Evolutionary conservation across 30 jellyfish, hydroid and myxozoan genomes (phyloP), one percentile per base, ranked within the genome.

Genomic region (Clytia hemisphaerica): DNA sequence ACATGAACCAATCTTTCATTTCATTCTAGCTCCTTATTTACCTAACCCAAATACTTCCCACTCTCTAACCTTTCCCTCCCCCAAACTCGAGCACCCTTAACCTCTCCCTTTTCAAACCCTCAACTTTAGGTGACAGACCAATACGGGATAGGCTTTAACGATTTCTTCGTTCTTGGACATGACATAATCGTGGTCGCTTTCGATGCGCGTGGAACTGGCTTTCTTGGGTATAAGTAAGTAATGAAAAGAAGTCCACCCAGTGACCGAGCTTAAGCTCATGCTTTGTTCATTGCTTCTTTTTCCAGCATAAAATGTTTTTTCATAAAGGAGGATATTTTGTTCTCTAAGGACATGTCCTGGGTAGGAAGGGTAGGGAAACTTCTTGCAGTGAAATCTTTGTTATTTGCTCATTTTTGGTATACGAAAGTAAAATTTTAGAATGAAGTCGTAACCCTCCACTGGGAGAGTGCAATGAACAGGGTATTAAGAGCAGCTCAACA

Each of bases 151-250:
- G 74, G 58, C 22, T 89, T 83, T 84, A 80, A 76, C 26, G 81
- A 72, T 15, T 76, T 61, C 67, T 75, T 89, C n/a, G 93, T 82
- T 10, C 34, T 79, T 22, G 68, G 71, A 53, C 77, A 80, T 62
- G 95, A 89, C 59, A 38, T 89, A 50, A 89, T 89, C 55, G 76
- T 89, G 29, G 91, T 89, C 25, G 26, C 58, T 19, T 70, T 75
- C 40, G 98, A 89, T 70, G 98, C 98, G 16, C 50, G 98, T 54
- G 98, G 98, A 1, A 37, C 95, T 50, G 95, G 95, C 16, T 80
- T 47, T 67, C 60, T 76, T 42, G 98, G 98, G 2, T 93, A 89
- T 61, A 82, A 76, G 98, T 89, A 68, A 51, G 98, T 58, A 4
- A 18, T 27, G 26, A 45, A 16, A 14, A 9, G 72, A n/a, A n/a